Evolutionary conservation across 2,113 vertebrate species (phyloP).

Genomic region (Numida meleagris): DNA sequence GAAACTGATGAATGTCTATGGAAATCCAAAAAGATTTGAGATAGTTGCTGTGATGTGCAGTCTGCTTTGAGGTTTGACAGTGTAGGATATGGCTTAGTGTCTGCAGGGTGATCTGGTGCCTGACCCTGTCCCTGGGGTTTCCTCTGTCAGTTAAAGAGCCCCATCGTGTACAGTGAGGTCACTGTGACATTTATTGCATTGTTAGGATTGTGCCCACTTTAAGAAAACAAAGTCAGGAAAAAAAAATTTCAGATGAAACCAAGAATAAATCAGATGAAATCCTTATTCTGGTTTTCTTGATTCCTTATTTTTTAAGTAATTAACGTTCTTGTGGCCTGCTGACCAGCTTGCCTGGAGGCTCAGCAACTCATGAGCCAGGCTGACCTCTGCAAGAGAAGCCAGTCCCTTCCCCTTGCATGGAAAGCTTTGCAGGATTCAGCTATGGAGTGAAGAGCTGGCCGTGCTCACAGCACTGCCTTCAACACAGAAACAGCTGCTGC

Average conservation of each 20-base stretch:
- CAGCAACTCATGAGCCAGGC: neutral
- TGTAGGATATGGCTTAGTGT: neutral
- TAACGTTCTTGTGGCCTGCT: fast-evolving
- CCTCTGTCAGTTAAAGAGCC: neutral
- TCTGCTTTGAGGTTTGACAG: neutral
- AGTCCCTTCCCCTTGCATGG: neutral
- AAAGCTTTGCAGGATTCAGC: neutral
- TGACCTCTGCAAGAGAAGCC: neutral
- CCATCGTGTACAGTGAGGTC: fast-evolving
- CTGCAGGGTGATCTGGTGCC: neutral
- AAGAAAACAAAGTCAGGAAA: neutral
- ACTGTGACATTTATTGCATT: neutral
- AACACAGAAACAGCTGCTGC: neutral
- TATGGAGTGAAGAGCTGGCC: neutral
- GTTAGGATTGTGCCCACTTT: neutral
- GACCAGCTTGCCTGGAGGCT: neutral
- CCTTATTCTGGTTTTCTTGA: fast-evolving
- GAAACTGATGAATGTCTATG: neutral
- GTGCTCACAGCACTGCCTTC: neutral
- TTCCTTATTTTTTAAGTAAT: neutral
- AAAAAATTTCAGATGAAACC: neutral
- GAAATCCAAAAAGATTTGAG: neutral
- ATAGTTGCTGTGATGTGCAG: neutral
- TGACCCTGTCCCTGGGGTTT: neutral
- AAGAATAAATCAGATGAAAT: neutral